Conservation (phyloP, 2,888 invertebrate species). For the Drosophila conformis region DNA sequence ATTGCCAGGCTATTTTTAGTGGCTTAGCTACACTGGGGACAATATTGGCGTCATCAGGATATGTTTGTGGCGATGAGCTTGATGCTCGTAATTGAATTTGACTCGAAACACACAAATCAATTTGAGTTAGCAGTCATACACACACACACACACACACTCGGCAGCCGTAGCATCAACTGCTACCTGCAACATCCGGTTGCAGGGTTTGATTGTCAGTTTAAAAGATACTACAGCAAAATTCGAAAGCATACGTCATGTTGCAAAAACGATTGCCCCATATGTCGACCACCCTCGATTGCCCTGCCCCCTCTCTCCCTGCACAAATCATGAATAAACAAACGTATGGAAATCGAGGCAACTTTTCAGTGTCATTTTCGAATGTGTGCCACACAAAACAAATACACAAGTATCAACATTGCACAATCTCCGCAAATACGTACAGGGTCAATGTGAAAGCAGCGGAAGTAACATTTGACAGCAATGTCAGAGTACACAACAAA, state of each 20-base stretch:
- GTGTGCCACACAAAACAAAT: slow-evolving; percentile 12
- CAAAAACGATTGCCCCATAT: slow-evolving; percentile 22
- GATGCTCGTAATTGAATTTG: slow-evolving; percentile 64
- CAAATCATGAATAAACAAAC: slow-evolving; percentile 62
- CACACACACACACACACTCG: not conserved
- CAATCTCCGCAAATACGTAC: slow-evolving; percentile 52
- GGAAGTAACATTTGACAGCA: slow-evolving; percentile 44
- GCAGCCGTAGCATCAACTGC: slow-evolving; percentile 1
- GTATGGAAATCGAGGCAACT: slow-evolving; percentile 36
- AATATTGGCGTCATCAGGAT: not conserved
- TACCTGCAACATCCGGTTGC: slow-evolving; percentile 35
- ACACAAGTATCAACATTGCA: slow-evolving; percentile 31
- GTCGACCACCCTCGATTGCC: not conserved
- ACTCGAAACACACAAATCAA: slow-evolving; percentile 65
- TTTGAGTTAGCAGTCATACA: slow-evolving; percentile 32
- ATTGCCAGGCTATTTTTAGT: slow-evolving; percentile 52
- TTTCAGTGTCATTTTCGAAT: slow-evolving; percentile 65
- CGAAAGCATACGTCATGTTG: slow-evolving; percentile 62
- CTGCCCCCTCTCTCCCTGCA: not conserved
- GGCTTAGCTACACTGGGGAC: slow-evolving; percentile 14
- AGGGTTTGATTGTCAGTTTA: slow-evolving; percentile 15
- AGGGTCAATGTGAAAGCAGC: slow-evolving; percentile 57
- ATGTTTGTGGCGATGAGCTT: slow-evolving; percentile 3
- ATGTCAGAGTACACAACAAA: slow-evolving; percentile 46
- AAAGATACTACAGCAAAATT: slow-evolving; percentile 33